Base-by-base conservation (phyloP, 23 tunicate genomes). In the Corella eumyota region DNA sequence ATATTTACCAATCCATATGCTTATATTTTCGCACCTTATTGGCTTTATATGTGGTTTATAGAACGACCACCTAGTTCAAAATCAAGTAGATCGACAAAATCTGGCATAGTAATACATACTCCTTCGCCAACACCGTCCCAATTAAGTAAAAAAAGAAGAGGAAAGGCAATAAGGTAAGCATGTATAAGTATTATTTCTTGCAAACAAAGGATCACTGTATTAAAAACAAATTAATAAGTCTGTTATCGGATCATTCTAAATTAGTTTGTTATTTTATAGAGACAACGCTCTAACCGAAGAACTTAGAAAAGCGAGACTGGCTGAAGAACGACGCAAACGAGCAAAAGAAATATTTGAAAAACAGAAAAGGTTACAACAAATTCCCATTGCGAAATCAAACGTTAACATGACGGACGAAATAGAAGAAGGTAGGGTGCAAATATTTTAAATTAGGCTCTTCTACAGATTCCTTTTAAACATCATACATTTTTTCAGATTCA, bases 241-340 rank as follows among this genome's bases (percentile, higher is more conserved):
- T n/a, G n/a, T n/a, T n/a, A n/a, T n/a, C n/a, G n/a, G n/a, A n/a
- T n/a, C n/a, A n/a, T n/a, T n/a, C n/a, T n/a, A n/a, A n/a, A n/a
- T n/a, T n/a, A n/a, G n/a, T n/a, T n/a, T n/a, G n/a, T n/a, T n/a
- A n/a, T n/a, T 15, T 9, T 4, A 36, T 22, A 70, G 82, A 31
- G 82, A 75, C 28, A 27, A 11, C n/a, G 47, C 64, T 25, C 35
- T 75, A 17, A 59, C 64, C 4, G 82, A 75, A 22, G 80, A 74
- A 37, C 15, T 61, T 64, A 30, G 56, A 11, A 56, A 71, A 22
- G 64, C 64, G 32, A 26, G 26, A 25, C 25, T 45, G 28, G 88
- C 88, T 5, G 72, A 66, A 56, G 72, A 79, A 70, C 68, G 88
- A 45, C 36, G 69, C 29, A 68, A 47, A 55, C 62, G 55, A 40